Conservation (phyloP, 2,113 vertebrate species). For the Hypomesus transpacificus region DNA sequence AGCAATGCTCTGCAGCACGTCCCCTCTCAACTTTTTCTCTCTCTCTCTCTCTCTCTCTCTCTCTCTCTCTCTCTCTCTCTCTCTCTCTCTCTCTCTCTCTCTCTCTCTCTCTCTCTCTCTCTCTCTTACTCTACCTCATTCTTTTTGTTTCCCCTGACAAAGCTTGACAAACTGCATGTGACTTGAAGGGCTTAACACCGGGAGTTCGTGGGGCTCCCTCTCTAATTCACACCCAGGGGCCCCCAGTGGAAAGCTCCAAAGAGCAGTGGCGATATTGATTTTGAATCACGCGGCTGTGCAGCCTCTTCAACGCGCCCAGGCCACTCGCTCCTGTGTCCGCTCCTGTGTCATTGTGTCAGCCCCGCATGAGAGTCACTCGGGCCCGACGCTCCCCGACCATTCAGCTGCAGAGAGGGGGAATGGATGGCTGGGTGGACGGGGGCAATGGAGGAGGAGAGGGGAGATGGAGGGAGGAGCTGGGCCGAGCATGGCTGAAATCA, state of each 20-base stretch:
- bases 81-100: constrained; percentile 11
- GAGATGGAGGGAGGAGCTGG: neutral
- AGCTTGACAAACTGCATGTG: constrained; percentile 97
- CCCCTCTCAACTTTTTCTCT: constrained; percentile 73
- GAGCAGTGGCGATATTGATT: constrained; percentile 70
- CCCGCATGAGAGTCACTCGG: neutral
- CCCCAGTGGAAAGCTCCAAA: constrained; percentile 74
- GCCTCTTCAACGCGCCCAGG: neutral
- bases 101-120: constrained; percentile 39
- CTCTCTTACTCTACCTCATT: neutral
- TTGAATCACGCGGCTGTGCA: constrained; percentile 57
- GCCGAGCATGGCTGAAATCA: neutral
- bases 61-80: neutral
- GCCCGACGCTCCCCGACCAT: no score
- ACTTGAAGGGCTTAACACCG: constrained; percentile 87
- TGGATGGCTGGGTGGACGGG: neutral
- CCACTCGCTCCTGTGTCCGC: neutral
- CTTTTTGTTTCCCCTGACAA: constrained; percentile 87
- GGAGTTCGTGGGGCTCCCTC: constrained; percentile 64
- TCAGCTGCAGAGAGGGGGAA: neutral
- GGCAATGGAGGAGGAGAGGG: neutral
- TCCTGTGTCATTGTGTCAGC: neutral
- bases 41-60: neutral
- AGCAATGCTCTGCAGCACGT: constrained; percentile 88
- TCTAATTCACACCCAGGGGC: constrained; percentile 44